phyloP scores from a whole-genome alignment of 2,797 vertebrate species.

The Aldrovandia affinis region DNA sequence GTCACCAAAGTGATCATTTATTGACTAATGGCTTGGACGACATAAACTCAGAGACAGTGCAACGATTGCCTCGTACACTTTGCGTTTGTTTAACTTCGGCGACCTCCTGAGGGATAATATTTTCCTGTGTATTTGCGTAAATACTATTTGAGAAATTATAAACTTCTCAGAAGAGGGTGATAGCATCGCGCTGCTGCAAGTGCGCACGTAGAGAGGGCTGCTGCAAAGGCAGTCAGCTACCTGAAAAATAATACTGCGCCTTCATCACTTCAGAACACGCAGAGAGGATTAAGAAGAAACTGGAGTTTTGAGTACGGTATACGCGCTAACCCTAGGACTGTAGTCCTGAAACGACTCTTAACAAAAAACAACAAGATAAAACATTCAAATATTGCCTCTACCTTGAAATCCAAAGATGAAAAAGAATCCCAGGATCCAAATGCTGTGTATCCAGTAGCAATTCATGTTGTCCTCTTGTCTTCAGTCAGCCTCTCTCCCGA shows the following conservation, averaged over 20 bases:
- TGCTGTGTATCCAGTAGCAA: slow-evolving; percentile 40
- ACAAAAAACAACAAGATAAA: background rate
- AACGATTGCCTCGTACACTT: background rate
- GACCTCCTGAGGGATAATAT: background rate
- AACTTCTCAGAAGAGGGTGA: slow-evolving; percentile 25
- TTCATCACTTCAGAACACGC: slow-evolving; percentile 19
- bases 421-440: slow-evolving; percentile 37
- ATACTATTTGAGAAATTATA: background rate
- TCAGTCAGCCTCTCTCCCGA: slow-evolving; percentile 19
- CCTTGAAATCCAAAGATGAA: slow-evolving; percentile 42
- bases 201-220: slow-evolving; percentile 26
- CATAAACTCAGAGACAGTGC: background rate
- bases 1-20: slow-evolving; percentile 4
- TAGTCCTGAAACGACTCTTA: background rate
- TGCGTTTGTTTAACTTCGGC: background rate
- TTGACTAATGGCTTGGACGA: background rate
- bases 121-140: background rate
- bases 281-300: background rate
- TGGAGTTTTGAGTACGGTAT: slow-evolving; percentile 3
- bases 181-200: slow-evolving; percentile 24
- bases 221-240: slow-evolving; percentile 24
- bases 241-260: slow-evolving; percentile 35
- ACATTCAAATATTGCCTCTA: slow-evolving; percentile 18
- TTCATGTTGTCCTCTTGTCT: slow-evolving; percentile 35
- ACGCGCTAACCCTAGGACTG: background rate